Conservation (phyloP, 1,140 invertebrate genomes). For the Orchesella cincta region DNA sequence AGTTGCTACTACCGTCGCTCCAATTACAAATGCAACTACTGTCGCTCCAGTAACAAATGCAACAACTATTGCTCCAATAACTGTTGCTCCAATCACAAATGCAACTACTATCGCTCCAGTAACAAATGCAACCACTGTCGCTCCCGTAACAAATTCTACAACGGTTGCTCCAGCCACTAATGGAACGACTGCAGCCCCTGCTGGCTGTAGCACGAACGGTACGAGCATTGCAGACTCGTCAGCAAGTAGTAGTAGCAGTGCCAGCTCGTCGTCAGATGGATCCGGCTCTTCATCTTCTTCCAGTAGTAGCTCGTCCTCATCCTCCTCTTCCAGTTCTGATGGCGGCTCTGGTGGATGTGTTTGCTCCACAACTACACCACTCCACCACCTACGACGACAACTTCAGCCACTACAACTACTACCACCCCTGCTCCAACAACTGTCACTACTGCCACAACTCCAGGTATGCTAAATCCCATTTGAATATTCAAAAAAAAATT, state of each 20-base stretch:
- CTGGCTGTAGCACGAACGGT: neutral
- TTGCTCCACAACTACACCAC: neutral
- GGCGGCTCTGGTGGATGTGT: neutral
- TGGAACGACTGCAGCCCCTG: neutral
- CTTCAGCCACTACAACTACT: neutral
- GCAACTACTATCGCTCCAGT: neutral
- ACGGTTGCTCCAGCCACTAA: neutral
- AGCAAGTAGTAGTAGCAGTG: neutral
- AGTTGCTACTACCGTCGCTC: neutral
- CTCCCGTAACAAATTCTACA: neutral
- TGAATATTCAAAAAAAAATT: too few species aligned
- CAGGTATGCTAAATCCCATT: neutral
- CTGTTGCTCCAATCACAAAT: neutral
- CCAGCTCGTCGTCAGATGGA: neutral
- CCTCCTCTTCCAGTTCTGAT: neutral
- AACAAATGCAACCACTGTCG: neutral
- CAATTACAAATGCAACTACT: neutral
- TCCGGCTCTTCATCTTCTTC: neutral
- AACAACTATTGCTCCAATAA: neutral
- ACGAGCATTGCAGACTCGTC: neutral
- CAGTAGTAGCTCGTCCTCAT: neutral
- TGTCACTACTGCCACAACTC: neutral
- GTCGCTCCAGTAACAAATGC: neutral
- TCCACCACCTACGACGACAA: neutral
- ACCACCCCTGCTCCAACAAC: constrained; percentile 7